phyloP scores from a whole-genome alignment of 2,797 vertebrate genomes.

The Oceanodroma leucorhoa region DNA sequence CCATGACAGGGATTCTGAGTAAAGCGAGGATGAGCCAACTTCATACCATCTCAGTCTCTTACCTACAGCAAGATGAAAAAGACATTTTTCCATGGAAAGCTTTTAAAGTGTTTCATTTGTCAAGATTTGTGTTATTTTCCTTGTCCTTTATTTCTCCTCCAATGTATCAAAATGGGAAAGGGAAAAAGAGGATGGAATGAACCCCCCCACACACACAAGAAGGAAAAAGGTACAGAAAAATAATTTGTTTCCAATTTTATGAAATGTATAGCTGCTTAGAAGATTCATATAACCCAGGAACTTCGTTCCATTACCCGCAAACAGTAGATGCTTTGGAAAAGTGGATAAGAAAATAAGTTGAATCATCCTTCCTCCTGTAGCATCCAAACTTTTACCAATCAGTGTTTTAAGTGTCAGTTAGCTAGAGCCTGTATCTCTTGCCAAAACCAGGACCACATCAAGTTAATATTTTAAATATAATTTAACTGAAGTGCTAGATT shows the following conservation, averaged over 20 bases:
- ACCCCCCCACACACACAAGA: accelerated
- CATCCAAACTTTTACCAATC: not conserved
- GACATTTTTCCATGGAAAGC: not conserved
- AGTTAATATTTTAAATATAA: not conserved
- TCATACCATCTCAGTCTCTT: not conserved
- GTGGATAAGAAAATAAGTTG: not conserved
- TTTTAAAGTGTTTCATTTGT: not conserved
- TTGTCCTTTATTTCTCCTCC: not conserved
- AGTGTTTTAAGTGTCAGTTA: not conserved
- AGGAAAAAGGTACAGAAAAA: not conserved
- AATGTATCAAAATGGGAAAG: not conserved
- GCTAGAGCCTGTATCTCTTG: not conserved
- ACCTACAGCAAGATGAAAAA: not conserved
- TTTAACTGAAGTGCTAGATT: not conserved
- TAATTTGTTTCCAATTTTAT: not conserved
- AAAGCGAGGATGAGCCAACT: not conserved
- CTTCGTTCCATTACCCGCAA: not conserved
- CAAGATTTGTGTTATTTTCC: not conserved
- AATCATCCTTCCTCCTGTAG: not conserved
- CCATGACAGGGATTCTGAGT: not conserved
- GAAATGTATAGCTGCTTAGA: not conserved
- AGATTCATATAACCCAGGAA: not conserved
- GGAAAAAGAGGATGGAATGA: not conserved
- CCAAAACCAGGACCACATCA: not conserved
- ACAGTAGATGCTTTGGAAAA: not conserved